Evolutionary conservation across 1,140 invertebrate species (phyloP).

Genomic region (Drosophila setifemur): DNA sequence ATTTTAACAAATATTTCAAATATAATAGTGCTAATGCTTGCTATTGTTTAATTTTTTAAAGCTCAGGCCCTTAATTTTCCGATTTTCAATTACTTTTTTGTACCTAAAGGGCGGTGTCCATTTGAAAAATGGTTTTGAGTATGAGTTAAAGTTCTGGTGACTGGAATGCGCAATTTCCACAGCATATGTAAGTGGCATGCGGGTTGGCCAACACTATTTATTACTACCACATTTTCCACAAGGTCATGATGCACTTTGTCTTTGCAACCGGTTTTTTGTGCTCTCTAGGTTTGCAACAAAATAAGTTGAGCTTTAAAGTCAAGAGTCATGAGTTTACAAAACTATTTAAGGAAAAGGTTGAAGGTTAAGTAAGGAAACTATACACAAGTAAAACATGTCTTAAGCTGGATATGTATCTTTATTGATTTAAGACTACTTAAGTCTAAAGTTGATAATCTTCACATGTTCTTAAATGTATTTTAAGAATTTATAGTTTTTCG

Average conservation of each 20-base stretch:
- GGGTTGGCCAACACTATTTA: constrained; percentile 38
- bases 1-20: not conserved
- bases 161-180: constrained; percentile 17
- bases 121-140: constrained; percentile 22
- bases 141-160: not conserved
- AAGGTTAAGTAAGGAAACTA: not conserved
- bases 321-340: constrained; percentile 34
- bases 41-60: not conserved
- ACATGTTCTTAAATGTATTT: too few species aligned
- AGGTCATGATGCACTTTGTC: constrained; percentile 38
- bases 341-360: not conserved
- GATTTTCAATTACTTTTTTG: not conserved
- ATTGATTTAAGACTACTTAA: too few species aligned
- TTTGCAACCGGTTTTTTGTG: constrained; percentile 5
- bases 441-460: too few species aligned
- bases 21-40: not conserved
- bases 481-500: too few species aligned
- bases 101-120: not conserved
- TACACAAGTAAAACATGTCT: too few species aligned
- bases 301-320: constrained; percentile 15
- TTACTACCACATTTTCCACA: constrained; percentile 35
- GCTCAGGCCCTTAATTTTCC: not conserved
- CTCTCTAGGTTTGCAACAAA: not conserved
- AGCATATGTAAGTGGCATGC: constrained; percentile 52
- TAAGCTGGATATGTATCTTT: too few species aligned